phyloP scores from a whole-genome alignment of 2,113 vertebrate species.

The Edolisoma coerulescens region DNA sequence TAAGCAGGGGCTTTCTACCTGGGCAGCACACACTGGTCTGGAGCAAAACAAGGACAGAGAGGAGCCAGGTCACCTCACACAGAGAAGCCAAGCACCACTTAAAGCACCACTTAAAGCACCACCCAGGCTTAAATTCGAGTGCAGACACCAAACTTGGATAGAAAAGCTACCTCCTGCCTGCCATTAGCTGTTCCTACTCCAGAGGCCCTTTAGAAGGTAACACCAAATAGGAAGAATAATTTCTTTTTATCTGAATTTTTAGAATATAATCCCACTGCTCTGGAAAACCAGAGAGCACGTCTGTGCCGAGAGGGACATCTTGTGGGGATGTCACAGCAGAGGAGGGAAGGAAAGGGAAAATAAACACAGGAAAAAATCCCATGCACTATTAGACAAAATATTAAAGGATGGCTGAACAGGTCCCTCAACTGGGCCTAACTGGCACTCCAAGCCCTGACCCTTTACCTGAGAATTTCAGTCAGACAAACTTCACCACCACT shows the following conservation, averaged over 20 bases:
- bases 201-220: neutral
- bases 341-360: neutral
- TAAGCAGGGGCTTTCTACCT: slow-evolving; percentile 9
- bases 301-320: slow-evolving; percentile 36
- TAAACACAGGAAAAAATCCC: neutral
- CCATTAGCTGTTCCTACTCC: neutral
- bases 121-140: neutral
- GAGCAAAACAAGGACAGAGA: neutral
- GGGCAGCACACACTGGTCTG: neutral
- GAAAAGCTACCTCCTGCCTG: neutral
- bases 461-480: neutral
- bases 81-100: slow-evolving; percentile 60
- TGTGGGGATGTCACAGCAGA: slow-evolving; percentile 37
- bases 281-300: neutral
- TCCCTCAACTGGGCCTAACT: neutral
- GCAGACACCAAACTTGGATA: neutral
- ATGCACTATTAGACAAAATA: neutral
- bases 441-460: neutral
- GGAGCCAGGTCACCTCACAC: slow-evolving; percentile 32
- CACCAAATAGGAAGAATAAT: neutral
- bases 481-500: neutral
- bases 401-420: neutral
- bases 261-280: neutral
- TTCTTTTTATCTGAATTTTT: neutral
- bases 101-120: slow-evolving; percentile 41